Percentiles rank a stretch among this genome's conserved stretches.
Evolutionary conservation across 1,140 invertebrate genomes (phyloP).

Genomic region (Thaumatotibia leucotreta): DNA sequence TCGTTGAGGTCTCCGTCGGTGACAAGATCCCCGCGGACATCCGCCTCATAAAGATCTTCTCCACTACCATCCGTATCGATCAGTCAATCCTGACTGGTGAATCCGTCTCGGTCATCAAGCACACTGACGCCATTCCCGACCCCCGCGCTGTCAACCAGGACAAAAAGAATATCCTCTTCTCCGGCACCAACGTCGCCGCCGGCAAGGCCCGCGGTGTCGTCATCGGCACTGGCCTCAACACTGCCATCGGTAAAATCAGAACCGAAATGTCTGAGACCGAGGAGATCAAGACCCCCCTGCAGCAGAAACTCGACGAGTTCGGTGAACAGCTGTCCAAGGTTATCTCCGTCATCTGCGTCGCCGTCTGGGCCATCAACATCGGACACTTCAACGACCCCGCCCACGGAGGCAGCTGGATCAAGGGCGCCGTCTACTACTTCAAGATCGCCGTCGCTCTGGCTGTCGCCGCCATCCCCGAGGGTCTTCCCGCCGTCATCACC

Average conservation of each 20-base stretch:
- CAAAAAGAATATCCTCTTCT: constrained; percentile 99
- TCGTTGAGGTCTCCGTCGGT: constrained; percentile 98
- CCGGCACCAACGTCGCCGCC: constrained; percentile 99
- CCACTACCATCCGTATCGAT: constrained; percentile 99
- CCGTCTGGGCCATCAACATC: constrained; percentile 99
- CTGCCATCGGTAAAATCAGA: constrained; percentile 99
- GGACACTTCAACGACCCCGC: constrained; percentile 99
- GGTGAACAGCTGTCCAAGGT: constrained; percentile 99
- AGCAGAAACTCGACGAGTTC: constrained; percentile 99
- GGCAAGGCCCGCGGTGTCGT: constrained; percentile 99
- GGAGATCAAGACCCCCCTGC: constrained; percentile 99
- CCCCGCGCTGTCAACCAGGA: constrained; percentile 98
- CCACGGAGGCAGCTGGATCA: constrained; percentile 99
- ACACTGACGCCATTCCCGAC: constrained; percentile 97
- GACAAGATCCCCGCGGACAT: constrained; percentile 99
- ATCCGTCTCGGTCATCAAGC: constrained; percentile 99
- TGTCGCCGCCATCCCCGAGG: constrained; percentile 97
- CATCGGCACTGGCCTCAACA: constrained; percentile 98
- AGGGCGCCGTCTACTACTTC: constrained; percentile 99
- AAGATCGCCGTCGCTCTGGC: constrained; percentile 99
- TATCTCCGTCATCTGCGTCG: constrained; percentile 99
- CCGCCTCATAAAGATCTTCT: constrained; percentile 96
- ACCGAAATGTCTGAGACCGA: constrained; percentile 99
- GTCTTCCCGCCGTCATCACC: constrained; percentile 99
- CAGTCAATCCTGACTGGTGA: constrained; percentile 99